Percentiles rank a stretch among this genome's conserved stretches.
Evolutionary conservation across 2,888 invertebrate species (phyloP).

Genomic region (Phrixothrix hirtus): DNA sequence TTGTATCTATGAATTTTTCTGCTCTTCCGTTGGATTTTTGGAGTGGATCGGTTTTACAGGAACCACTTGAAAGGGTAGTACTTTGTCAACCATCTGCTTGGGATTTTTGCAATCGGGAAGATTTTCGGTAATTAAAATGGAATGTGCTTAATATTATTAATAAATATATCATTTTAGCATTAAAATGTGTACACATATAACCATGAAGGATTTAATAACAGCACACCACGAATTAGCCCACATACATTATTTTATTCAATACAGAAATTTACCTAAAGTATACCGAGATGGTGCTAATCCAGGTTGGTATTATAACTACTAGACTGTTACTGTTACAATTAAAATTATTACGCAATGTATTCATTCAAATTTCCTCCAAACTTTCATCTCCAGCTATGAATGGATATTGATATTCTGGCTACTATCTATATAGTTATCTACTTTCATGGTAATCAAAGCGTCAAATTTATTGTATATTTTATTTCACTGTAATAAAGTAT

Average conservation of each 20-base stretch:
- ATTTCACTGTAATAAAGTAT: no score
- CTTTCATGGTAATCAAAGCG: no score
- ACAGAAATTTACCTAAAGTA: constrained; percentile 79
- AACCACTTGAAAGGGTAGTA: constrained; percentile 74
- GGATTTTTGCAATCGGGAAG: constrained; percentile 90
- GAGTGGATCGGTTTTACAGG: constrained; percentile 81
- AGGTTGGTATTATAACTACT: constrained; percentile 58
- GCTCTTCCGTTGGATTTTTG: constrained; percentile 87
- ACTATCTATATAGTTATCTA: no score
- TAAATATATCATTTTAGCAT: constrained; percentile 64
- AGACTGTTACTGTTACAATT: neutral
- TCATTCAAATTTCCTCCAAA: no score
- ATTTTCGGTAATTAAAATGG: constrained; percentile 79
- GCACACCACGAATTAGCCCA: constrained; percentile 93
- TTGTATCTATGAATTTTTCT: constrained; percentile 85
- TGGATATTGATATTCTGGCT: no score
- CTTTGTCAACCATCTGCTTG: constrained; percentile 92
- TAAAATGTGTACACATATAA: constrained; percentile 85
- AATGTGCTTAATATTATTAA: no score
- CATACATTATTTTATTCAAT: constrained; percentile 85
- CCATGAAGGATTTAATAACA: constrained; percentile 83
- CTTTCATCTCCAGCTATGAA: no score
- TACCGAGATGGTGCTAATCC: constrained; percentile 93
- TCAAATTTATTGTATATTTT: no score
- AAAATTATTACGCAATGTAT: neutral